Evolutionary conservation across 2,888 invertebrate genomes (phyloP).

Genomic region (Cerceris ruficornis): DNA sequence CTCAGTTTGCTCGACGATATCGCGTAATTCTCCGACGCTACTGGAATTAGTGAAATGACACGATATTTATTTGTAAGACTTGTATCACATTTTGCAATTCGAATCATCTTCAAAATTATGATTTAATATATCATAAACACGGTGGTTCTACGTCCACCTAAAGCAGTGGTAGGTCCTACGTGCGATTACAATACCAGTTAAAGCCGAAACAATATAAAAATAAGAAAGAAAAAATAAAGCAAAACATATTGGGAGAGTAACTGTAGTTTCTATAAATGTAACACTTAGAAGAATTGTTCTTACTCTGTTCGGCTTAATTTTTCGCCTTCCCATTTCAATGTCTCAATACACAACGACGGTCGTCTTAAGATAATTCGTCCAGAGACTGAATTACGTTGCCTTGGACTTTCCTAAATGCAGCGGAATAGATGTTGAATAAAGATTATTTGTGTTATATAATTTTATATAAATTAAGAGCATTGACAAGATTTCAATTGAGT

Average conservation of each 20-base stretch:
- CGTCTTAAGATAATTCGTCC: conserved; percentile 76
- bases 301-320: conserved; percentile 76
- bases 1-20: conserved; percentile 76
- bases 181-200: too few species aligned
- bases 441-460: background rate
- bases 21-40: conserved; percentile 74
- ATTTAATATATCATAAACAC: too few species aligned
- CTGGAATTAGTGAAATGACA: conserved; percentile 68
- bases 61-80: background rate
- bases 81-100: too few species aligned
- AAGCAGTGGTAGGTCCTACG: too few species aligned
- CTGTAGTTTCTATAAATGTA: background rate
- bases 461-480: too few species aligned
- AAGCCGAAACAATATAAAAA: too few species aligned
- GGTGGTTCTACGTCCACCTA: too few species aligned
- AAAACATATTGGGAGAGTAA: too few species aligned
- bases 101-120: background rate
- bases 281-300: conserved; percentile 49
- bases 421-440: background rate
- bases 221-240: too few species aligned
- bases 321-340: conserved; percentile 73
- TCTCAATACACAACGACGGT: conserved; percentile 75
- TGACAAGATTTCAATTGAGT: too few species aligned
- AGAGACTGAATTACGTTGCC: conserved; percentile 77
- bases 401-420: conserved; percentile 65